A percentile compares a stretch with the other conserved stretches of the same genome.
phyloP scores from a whole-genome alignment of 2,797 vertebrate species.

The Halcyon smyrnensis region DNA sequence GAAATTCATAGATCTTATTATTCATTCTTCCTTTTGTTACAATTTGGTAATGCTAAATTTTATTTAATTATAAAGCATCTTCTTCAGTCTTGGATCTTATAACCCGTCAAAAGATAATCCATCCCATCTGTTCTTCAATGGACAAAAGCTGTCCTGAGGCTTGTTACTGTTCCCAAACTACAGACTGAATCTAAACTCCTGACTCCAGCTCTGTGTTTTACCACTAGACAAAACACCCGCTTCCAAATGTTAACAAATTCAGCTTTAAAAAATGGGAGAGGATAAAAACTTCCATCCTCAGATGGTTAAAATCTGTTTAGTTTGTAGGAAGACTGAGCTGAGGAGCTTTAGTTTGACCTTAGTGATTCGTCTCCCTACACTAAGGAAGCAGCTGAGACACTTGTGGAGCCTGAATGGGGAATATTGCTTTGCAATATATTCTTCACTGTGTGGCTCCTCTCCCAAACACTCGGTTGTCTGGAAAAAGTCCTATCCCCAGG shows the following conservation, averaged over 20 bases:
- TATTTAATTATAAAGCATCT: neutral
- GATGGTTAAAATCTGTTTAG: neutral
- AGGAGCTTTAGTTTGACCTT: neutral
- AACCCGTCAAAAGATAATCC: neutral
- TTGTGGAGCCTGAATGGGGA: neutral
- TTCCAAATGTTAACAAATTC: neutral
- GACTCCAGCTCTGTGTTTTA: neutral
- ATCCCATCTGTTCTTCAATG: constrained; percentile 4
- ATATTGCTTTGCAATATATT: neutral
- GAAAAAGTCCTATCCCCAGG: neutral
- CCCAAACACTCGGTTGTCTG: rapidly evolving
- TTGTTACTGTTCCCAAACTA: neutral
- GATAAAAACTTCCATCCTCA: neutral
- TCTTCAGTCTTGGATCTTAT: neutral
- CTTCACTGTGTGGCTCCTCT: neutral
- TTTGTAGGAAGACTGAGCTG: neutral
- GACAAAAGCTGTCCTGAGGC: constrained; percentile 23
- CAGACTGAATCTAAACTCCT: neutral
- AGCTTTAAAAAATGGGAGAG: neutral
- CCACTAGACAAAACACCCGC: neutral
- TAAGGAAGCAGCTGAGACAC: neutral
- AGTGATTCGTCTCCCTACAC: neutral
- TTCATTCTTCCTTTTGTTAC: neutral
- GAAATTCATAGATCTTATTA: neutral
- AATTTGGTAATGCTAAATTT: neutral